Evolutionary conservation across 2,888 invertebrate genomes (phyloP), one percentile per base, ranked within the genome.

Genomic region (Ischnura elegans): DNA sequence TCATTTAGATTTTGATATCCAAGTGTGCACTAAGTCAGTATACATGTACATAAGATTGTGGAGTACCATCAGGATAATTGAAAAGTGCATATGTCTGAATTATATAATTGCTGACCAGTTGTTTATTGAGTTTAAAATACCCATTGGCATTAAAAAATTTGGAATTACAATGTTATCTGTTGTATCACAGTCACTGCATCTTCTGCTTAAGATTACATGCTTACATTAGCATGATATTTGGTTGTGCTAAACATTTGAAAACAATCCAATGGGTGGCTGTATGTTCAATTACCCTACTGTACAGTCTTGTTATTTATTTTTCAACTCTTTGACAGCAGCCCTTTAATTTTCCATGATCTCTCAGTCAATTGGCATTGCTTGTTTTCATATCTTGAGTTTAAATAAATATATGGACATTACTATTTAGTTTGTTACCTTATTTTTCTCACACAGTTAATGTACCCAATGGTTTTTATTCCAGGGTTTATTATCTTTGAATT

Each of bases 371-470:
- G 90, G 43, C 90, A 90, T 90, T 90, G 61, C 61, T 42, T 90
- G 90, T 90, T 90, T 90, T 43, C 90, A 90, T 90, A 90, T 61
- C 90, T 90, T 61, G 90, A 61, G 90, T 90, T 61, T 61, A 43
- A 90, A 90, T 90, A 90, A 90, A 90, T 90, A 66, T 61, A 43
- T 90, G 76, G 76, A 76, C 76, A 76, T 76, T 76, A 76, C 76
- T 76, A 13, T 76, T 5, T 10, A 13, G 29, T 36, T 76, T 76
- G 21, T 76, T 76, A 76, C 76, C 36, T 76, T 0, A 61, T n/a
- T n/a, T n/a, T n/a, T n/a, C n/a, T n/a, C n/a, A n/a, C n/a, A n/a
- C n/a, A n/a, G n/a, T n/a, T n/a, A n/a, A n/a, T n/a, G n/a, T n/a
- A n/a, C n/a, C n/a, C n/a, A n/a, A n/a, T n/a, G n/a, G n/a, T n/a